Conservation (phyloP, 2,888 invertebrate species). For the Agrilus cyanescens region DNA sequence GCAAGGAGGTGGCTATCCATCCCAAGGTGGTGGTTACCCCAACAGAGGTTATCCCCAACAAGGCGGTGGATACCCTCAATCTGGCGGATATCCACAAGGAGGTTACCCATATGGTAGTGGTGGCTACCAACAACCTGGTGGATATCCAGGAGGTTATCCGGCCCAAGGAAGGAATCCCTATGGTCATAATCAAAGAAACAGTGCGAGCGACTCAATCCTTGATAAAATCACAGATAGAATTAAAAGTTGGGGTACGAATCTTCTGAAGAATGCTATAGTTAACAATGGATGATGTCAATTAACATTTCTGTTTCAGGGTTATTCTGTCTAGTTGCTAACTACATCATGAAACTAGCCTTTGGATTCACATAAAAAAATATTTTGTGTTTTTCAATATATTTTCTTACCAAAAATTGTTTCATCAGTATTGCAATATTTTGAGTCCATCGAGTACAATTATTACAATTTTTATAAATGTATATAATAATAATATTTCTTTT, state of each 20-base stretch:
- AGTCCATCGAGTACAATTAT: neutral
- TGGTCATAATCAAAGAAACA: conserved; percentile 7
- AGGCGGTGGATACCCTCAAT: conserved; percentile 14
- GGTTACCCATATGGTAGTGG: conserved; percentile 15
- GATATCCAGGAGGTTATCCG: conserved; percentile 19
- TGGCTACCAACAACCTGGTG: conserved; percentile 17
- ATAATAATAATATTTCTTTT: too few relatives aligned
- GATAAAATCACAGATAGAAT: conserved; percentile 30
- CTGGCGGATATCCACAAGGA: conserved; percentile 19
- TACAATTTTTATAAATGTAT: too few relatives aligned
- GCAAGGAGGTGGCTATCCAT: conserved; percentile 15
- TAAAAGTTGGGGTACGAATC: conserved; percentile 32
- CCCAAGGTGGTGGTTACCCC: conserved; percentile 9
- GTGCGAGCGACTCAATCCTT: conserved; percentile 23
- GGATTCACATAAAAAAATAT: neutral
- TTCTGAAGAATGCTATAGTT: conserved; percentile 29
- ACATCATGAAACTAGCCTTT: conserved; percentile 12
- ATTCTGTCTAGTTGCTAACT: conserved; percentile 30
- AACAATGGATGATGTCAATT: conserved; percentile 16
- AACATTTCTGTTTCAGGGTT: conserved; percentile 31
- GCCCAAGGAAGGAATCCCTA: conserved; percentile 16
- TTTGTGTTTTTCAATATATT: neutral
- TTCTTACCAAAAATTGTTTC: neutral
- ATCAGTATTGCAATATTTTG: neutral
- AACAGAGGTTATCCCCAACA: conserved; percentile 11